phyloP scores from a whole-genome alignment of 2,113 vertebrate genomes.

The Papio anubis region DNA sequence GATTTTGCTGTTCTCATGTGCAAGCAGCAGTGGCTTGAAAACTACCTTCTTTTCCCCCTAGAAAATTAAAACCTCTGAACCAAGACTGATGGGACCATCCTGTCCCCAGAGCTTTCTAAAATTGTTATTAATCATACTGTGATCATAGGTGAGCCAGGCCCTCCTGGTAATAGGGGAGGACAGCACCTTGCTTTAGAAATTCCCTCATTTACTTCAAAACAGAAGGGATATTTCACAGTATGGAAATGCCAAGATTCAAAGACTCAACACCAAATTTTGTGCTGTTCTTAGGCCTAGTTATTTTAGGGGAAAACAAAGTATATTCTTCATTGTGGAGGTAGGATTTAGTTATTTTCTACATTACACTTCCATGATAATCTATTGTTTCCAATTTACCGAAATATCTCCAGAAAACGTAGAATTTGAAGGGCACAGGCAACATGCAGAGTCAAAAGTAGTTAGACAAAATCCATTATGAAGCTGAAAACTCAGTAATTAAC shows the following conservation, averaged over 20 bases:
- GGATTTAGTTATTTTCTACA: neutral
- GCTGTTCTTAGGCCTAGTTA: neutral
- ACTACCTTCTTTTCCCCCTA: neutral
- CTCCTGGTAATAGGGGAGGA: neutral
- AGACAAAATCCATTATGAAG: constrained; percentile 1
- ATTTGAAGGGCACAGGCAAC: constrained; percentile 24
- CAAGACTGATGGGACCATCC: neutral
- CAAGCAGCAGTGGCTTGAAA: neutral
- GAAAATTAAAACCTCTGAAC: constrained; percentile 51
- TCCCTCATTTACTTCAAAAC: neutral
- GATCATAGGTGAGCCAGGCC: neutral
- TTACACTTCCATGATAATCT: neutral
- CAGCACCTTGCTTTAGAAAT: neutral
- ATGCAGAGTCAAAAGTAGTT: constrained; percentile 1
- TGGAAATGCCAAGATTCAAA: neutral
- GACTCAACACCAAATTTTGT: neutral
- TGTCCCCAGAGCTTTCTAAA: neutral
- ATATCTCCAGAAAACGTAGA: constrained; percentile 20
- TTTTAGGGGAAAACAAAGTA: neutral
- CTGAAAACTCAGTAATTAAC: constrained; percentile 43
- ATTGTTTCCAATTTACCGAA: constrained; percentile 34
- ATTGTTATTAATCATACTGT: neutral
- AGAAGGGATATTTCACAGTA: neutral
- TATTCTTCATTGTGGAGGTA: neutral
- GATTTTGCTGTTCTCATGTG: neutral